These are phyloP conservation scores for Musca vetustissima DNA, from an alignment of 1,140 invertebrate species.

Conservation along the genomic window DNA sequence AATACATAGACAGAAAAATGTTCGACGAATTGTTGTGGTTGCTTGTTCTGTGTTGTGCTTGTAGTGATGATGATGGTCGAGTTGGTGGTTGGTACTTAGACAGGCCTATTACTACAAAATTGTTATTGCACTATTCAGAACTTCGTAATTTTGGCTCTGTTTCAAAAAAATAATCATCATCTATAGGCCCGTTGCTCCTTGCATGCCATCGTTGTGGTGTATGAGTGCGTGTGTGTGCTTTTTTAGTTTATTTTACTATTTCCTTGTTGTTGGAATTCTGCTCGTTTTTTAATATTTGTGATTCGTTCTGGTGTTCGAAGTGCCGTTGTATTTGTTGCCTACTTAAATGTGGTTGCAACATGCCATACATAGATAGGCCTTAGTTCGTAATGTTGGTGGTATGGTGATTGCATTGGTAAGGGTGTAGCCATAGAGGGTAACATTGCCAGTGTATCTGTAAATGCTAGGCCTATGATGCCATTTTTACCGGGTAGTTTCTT, in stretches of 20 bases:
- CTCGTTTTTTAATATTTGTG: not conserved
- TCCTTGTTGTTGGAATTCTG: not conserved
- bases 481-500: too few species aligned
- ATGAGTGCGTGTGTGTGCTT: too few species aligned
- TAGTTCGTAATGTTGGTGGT: not conserved
- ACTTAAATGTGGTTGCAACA: conserved; percentile 6
- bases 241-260: not conserved
- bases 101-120: not conserved
- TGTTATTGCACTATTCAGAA: not conserved
- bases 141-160: conserved; percentile 16
- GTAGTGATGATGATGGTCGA: not conserved
- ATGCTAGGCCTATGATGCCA: too few species aligned
- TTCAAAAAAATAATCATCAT: conserved; percentile 4
- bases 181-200: too few species aligned
- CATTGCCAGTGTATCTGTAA: too few species aligned
- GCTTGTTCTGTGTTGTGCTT: not conserved
- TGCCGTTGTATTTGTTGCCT: not conserved
- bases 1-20: not conserved
- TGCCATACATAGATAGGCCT: not conserved
- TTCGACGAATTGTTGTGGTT: not conserved
- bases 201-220: too few species aligned
- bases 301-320: too few species aligned
- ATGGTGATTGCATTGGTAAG: not conserved
- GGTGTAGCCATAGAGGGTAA: too few species aligned
- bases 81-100: not conserved